Percentiles rank a stretch among this genome's conserved stretches.
Conservation (phyloP, 2,888 invertebrate genomes). For the Temnothorax ravouxi region DNA sequence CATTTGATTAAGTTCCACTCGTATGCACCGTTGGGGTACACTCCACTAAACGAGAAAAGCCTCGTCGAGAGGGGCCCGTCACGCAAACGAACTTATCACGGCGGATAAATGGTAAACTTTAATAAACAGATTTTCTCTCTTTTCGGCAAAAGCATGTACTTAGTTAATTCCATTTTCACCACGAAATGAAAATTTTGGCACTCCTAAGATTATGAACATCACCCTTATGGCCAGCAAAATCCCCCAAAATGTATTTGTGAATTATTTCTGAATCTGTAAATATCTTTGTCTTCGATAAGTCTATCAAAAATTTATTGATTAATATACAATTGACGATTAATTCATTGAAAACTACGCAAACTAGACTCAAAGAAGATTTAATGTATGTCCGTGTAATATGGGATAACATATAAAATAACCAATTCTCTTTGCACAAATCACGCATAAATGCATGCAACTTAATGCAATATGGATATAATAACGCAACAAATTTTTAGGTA, state of each 20-base stretch:
- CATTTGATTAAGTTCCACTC: slow-evolving; percentile 84
- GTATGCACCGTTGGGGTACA: slow-evolving; percentile 63
- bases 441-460: slow-evolving; percentile 15
- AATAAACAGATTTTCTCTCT: slow-evolving; percentile 36
- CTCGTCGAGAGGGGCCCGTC: slow-evolving; percentile 30
- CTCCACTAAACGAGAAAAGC: slow-evolving; percentile 57
- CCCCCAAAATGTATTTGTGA: not conserved
- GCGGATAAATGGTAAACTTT: slow-evolving; percentile 21
- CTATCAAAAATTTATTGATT: not conserved
- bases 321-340: not conserved
- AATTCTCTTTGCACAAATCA: not conserved
- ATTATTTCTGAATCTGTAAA: not conserved
- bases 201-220: not conserved
- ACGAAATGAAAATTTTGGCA: not conserved
- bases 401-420: not conserved
- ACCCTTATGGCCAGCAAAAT: not conserved
- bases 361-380: not conserved
- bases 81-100: slow-evolving; percentile 46
- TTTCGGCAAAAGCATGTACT: not conserved
- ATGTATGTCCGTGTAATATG: not conserved
- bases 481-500: not conserved
- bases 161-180: not conserved
- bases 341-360: not conserved
- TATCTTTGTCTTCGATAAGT: not conserved
- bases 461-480: slow-evolving; percentile 9